A percentile compares a stretch with the other conserved stretches of the same genome.
Conservation (phyloP, 2,113 vertebrate species). For the Lycocorax pyrrhopterus region DNA sequence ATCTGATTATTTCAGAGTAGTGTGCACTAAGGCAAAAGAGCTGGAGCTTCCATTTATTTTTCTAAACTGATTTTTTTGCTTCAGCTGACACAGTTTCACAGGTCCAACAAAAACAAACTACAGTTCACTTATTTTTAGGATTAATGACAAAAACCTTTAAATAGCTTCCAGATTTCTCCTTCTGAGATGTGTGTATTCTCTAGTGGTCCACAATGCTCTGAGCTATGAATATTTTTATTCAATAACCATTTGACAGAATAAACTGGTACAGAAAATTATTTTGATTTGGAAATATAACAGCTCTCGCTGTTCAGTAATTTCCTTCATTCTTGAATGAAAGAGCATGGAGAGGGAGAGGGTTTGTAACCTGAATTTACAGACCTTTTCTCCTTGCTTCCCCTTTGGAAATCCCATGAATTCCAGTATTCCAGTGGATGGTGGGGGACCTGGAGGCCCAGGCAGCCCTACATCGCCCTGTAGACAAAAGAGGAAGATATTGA, state of each 20-base stretch:
- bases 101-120: not conserved
- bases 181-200: not conserved
- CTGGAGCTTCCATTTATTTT: not conserved
- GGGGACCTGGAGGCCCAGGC: constrained; percentile 82
- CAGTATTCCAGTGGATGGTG: constrained; percentile 80
- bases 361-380: constrained; percentile 59
- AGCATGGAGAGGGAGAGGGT: not conserved
- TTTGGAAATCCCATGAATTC: constrained; percentile 88
- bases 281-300: not conserved
- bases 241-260: not conserved
- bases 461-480: constrained; percentile 85
- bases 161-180: not conserved
- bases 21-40: not conserved
- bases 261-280: not conserved
- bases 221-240: not conserved
- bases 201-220: not conserved
- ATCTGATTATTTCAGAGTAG: not conserved
- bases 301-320: not conserved
- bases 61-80: not conserved
- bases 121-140: not conserved
- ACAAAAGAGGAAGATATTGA: not conserved
- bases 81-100: not conserved
- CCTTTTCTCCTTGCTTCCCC: constrained; percentile 86
- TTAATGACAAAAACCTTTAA: not conserved
- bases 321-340: not conserved